Evolutionary conservation across 2,888 invertebrate species (phyloP), one percentile per base, ranked within the genome.

Genomic region (Rutpela maculata): DNA sequence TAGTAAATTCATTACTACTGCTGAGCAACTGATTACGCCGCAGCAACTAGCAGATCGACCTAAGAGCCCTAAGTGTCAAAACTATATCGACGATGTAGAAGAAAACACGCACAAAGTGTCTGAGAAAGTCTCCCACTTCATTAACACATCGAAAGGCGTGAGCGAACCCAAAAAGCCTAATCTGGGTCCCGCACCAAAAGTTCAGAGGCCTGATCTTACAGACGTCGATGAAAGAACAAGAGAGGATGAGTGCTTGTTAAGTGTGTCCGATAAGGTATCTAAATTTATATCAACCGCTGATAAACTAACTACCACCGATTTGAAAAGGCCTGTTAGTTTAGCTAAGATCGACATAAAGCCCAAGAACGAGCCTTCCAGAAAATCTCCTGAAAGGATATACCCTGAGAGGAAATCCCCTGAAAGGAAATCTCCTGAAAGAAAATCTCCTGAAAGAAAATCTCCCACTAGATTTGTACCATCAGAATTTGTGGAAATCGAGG

Each of bases 201-300:
- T 83, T 17, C 55, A 73, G 60, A 77, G 84, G 22, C 83, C 84
- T n/a, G 83, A 84, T 60, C 74, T 85, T 59, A 80, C 74, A 17
- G 79, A 85, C 31, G 79, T 87, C 2, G 86, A 85, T 73, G 88
- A 88, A 11, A 79, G 50, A 6, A 78, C 88, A 15, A 84, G 77
- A 82, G 91, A 92, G 83, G 93, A 93, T 79, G 92, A 91, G 76
- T 93, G 93, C 18, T 87, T 91, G 60, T 86, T 93, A 31, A 93
- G 92, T 83, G 93, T 94, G 1, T 93, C 93, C 75, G 93, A 93
- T 80, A 94, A 94, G 87, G 93, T 94, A 19, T 92, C 92, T 81
- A 91, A 93, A 67, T 94, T 94, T 83, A 90, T 93, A 17, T 92
- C 92, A 84, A 93, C 93, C 1, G 93, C 93, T 19, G 93, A 93